Evolutionary conservation across 2,113 vertebrate genomes (phyloP).

Genomic region (Ceyx margarethae): DNA sequence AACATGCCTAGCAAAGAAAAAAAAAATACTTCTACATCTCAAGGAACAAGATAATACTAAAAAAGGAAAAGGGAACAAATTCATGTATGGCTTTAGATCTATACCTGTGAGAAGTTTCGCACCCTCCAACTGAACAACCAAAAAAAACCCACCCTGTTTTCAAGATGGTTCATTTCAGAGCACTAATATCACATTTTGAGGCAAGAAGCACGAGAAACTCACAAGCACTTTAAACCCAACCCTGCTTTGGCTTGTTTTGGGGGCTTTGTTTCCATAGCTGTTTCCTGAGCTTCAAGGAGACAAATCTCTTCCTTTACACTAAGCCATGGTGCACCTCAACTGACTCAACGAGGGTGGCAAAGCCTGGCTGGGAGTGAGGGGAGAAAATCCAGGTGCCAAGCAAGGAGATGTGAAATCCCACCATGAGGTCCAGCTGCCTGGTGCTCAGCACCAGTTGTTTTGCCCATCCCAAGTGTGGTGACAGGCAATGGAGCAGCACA

Average conservation of each 20-base stretch:
- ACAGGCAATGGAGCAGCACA: not conserved
- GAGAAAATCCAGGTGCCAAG: not conserved
- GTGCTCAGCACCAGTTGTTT: not conserved
- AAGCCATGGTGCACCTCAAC: not conserved
- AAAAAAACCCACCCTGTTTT: not conserved
- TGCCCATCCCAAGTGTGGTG: not conserved
- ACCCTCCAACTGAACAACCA: not conserved
- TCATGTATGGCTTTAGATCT: not conserved
- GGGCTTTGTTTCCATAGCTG: not conserved
- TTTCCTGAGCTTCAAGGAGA: slow-evolving; percentile 6
- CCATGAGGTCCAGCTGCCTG: fast-evolving
- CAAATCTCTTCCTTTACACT: not conserved
- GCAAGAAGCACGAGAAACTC: not conserved
- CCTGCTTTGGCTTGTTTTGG: not conserved
- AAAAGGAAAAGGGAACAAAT: slow-evolving; percentile 1
- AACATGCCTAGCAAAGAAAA: not conserved
- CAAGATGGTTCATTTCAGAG: not conserved
- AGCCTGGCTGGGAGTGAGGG: not conserved
- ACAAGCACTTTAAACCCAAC: not conserved
- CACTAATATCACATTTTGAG: not conserved
- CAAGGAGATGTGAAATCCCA: not conserved
- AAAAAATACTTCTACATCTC: not conserved
- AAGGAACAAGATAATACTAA: not conserved
- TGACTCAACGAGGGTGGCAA: not conserved
- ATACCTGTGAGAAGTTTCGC: not conserved